Base-by-base conservation (phyloP, 2,113 vertebrate species). In the Anser brachyrhynchus region DNA sequence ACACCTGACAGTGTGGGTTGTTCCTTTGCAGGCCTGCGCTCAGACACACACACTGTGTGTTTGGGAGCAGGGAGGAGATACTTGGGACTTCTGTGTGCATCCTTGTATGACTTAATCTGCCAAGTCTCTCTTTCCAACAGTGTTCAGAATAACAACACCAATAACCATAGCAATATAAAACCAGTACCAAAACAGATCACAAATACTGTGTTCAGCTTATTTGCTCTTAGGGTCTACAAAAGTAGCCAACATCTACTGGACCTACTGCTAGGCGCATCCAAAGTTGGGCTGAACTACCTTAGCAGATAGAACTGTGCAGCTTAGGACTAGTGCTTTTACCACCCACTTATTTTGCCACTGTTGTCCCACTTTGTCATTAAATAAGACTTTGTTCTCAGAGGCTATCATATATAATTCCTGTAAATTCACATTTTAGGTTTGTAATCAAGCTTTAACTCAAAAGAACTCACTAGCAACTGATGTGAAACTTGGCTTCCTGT, bases 1-100 rank as follows among this genome's bases (percentile, higher is more conserved):
- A 31, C 28, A 29, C 17, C 35, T 81, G 15, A 29, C 39, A 8
- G 0, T 29, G n/a, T 52, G 11, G 15, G 16, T 17, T 0, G 0
- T 7, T 16, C 13, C 4, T 67, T 52, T 28, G 19, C 58, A 80
- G 64, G 6, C 7, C 39, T 70, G 44, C 59, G 64, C 71, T 80
- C 37, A 51, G 29, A 23, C 10, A 57, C 35, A 3, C 54, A 8
- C 4, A 6, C 26, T 21, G 10, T 3, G 2, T n/a, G 20, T 67
- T 88, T 46, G 39, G 9, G 28, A 17, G 20, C 37, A 9, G 22
- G 55, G 22, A 77, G 28, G 21, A 90, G 31, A 41, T 10, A n/a
- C 11, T 33, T 19, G 6, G 7, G 25, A 61, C 22, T 9, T 75
- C 4, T 28, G 29, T 28, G 14, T 43, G 35, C 11, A 33, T 43